These are phyloP conservation scores for Muscicapa comitata DNA, from an alignment of 2,797 vertebrate genomes.

Conservation along the genomic window DNA sequence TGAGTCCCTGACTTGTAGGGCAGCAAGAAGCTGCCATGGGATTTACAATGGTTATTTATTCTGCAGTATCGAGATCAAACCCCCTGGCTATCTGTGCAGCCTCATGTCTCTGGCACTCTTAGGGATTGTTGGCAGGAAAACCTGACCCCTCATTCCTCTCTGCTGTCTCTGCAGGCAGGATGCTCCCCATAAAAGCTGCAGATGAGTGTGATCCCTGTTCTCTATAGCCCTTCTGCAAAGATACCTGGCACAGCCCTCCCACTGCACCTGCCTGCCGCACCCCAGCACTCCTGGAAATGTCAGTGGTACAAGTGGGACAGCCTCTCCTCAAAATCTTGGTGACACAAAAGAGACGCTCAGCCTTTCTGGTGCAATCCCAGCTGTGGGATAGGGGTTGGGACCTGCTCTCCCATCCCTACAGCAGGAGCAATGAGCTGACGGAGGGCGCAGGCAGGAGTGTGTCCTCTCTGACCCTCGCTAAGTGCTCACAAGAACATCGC, in stretches of 20 bases:
- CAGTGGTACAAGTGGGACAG: neutral
- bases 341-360: neutral
- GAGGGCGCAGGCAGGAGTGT: neutral
- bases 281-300: neutral
- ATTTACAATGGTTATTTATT: neutral
- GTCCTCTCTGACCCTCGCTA: neutral
- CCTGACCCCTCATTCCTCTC: rapidly evolving
- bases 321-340: neutral
- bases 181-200: neutral
- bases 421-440: neutral
- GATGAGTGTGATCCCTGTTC: neutral
- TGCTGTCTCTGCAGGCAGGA: neutral
- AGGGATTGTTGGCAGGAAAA: neutral
- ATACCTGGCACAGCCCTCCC: neutral
- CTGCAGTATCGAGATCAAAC: neutral
- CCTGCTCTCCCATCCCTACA: rapidly evolving
- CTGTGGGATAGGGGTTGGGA: neutral
- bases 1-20: neutral
- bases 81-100: neutral
- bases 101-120: too few relatives aligned
- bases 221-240: neutral
- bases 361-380: neutral
- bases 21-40: neutral
- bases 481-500: rapidly evolving
- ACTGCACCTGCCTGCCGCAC: rapidly evolving